Evolutionary conservation across 2,888 invertebrate genomes (phyloP).

Genomic region (Tenodera sinensis): DNA sequence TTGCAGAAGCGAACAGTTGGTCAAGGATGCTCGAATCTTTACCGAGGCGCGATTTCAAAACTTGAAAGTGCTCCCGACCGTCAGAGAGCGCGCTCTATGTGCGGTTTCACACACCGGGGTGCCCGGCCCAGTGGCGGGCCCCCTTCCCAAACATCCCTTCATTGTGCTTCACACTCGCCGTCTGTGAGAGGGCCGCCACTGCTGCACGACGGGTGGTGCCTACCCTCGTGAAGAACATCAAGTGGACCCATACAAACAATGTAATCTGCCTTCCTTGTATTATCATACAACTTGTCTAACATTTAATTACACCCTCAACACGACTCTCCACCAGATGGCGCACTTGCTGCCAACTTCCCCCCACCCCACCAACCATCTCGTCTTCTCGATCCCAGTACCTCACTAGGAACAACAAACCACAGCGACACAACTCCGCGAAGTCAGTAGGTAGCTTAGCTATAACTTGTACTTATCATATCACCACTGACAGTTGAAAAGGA

Average conservation of each 20-base stretch:
- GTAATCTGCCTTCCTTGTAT: neutral
- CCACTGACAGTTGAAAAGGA: neutral
- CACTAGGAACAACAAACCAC: too few species aligned
- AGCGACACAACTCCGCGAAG: too few species aligned
- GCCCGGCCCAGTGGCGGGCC: neutral
- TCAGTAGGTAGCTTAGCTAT: too few species aligned
- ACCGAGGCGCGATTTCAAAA: slow-evolving; percentile 6
- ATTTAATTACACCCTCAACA: neutral
- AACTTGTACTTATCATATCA: neutral
- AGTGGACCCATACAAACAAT: neutral
- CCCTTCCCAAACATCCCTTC: neutral
- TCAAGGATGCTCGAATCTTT: slow-evolving; percentile 19
- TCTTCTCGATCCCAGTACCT: too few species aligned
- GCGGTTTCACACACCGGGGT: slow-evolving; percentile 1
- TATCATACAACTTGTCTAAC: neutral
- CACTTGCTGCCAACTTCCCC: neutral
- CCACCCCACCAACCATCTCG: too few species aligned
- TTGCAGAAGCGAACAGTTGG: slow-evolving; percentile 22
- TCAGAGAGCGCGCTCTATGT: neutral
- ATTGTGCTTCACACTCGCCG: neutral
- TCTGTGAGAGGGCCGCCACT: neutral
- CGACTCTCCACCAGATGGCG: neutral
- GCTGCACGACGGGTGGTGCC: neutral
- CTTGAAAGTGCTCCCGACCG: slow-evolving; percentile 4
- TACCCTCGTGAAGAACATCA: neutral